These are phyloP conservation scores for Tethya wilhelma DNA, from an alignment of 37 sponge, comb jelly and placozoan species.

Conservation along the genomic window DNA sequence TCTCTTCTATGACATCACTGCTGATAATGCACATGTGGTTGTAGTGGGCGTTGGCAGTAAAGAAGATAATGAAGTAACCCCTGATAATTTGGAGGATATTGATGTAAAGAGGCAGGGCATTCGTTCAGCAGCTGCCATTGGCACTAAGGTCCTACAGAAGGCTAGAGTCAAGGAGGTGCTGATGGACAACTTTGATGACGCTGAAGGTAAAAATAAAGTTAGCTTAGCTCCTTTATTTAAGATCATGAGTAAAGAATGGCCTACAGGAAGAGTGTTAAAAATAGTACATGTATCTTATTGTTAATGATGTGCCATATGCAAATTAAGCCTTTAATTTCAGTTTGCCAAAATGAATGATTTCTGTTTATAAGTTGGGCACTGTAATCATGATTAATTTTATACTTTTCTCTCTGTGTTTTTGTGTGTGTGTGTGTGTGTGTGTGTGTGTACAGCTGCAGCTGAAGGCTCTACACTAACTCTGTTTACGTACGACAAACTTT, in stretches of 20 bases:
- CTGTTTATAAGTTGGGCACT: no score
- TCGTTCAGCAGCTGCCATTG: constrained; percentile 54
- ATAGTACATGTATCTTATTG: no score
- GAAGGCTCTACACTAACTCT: constrained; percentile 68
- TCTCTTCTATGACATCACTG: constrained; percentile 55
- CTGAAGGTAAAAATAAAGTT: no score
- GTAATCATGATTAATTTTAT: no score
- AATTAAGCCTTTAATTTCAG: no score
- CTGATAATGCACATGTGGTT: constrained; percentile 39
- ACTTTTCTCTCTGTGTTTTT: no score
- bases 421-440: background rate
- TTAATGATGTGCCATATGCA: no score
- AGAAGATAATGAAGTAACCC: background rate
- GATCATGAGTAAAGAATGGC: no score
- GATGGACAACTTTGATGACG: constrained; percentile 64
- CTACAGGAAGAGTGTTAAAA: no score
- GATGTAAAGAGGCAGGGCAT: constrained; percentile 32
- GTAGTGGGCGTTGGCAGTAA: constrained; percentile 46
- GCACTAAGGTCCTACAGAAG: constrained; percentile 57
- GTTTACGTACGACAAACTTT: constrained; percentile 68
- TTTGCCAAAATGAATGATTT: no score
- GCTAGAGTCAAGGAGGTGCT: constrained; percentile 43
- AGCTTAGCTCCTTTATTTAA: no score
- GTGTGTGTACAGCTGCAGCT: constrained; percentile 53
- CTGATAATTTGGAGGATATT: constrained; percentile 25